phyloP scores from a whole-genome alignment of 2,797 vertebrate genomes.

The Neosilurus mollespiculum region DNA sequence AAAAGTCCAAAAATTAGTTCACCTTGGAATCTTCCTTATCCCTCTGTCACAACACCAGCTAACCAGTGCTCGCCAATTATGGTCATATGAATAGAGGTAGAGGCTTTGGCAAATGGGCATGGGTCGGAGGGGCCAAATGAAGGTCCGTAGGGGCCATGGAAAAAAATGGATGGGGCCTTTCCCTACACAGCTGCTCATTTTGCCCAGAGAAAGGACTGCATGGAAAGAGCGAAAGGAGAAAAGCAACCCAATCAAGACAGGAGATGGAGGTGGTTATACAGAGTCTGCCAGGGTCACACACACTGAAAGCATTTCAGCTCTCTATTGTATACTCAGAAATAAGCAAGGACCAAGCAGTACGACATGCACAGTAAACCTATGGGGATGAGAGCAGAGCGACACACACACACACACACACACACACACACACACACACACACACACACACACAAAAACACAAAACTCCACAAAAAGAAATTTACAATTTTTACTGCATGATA shows the following conservation, averaged over 20 bases:
- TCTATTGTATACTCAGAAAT: conserved; percentile 48
- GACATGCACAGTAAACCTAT: conserved; percentile 37
- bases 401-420: background rate
- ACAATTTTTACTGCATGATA: background rate
- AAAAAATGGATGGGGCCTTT: conserved; percentile 51
- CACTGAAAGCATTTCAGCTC: conserved; percentile 50
- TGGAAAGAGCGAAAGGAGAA: conserved; percentile 41
- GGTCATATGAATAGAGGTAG: conserved; percentile 52
- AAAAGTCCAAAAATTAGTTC: conserved; percentile 7
- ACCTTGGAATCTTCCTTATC: conserved; percentile 47
- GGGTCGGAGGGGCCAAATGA: conserved; percentile 44
- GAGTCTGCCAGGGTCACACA: conserved; percentile 48
- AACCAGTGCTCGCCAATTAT: conserved; percentile 52
- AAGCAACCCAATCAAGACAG: conserved; percentile 56
- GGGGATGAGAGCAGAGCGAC: conserved; percentile 13
- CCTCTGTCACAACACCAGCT: conserved; percentile 41
- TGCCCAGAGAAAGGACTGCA: conserved; percentile 48
- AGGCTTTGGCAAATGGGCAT: conserved; percentile 47
- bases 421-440: background rate
- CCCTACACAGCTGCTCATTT: conserved; percentile 50
- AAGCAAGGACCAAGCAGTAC: conserved; percentile 44
- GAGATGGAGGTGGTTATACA: conserved; percentile 54
- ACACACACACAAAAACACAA: background rate
- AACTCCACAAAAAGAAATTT: background rate
- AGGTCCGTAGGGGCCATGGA: conserved; percentile 44